Base-by-base conservation (phyloP, 2,797 vertebrate genomes). In the Microctenopoma steveboyesi region DNA sequence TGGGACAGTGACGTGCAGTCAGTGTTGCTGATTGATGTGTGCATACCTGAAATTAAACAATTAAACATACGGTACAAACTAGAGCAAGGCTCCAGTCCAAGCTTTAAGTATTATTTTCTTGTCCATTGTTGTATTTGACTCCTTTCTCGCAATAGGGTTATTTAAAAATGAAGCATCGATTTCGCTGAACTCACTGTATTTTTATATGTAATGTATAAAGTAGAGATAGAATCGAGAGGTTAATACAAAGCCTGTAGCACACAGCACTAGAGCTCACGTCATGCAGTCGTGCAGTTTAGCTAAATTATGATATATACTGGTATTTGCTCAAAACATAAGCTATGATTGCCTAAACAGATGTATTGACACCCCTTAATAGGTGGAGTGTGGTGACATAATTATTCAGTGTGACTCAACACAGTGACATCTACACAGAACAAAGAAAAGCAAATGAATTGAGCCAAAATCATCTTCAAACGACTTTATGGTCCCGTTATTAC, bases 131-230 rank as follows among this genome's bases (percentile, higher is more conserved):
- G 63, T 84, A 73, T 74, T 84, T 85, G 68, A 72, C 48, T 61
- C 71, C 65, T 69, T 72, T 72, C 57, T 65, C 42, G 64, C 69
- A 18, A 71, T 35, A 57, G 59, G 56, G 69, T 51, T 68, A 59
- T 76, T 72, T 56, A 61, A 72, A 75, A 55, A 18, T 18, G 18
- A 54, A 82, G 47, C 46, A 61, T 72, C 70, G n/a, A 55, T 79
- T 73, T 80, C 63, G 57, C 57, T 72, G 35, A 69, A 55, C 53
- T 62, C 35, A 18, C 53, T 70, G 76, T 85, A 85, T 86, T 87
- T 89, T 88, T 84, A 59, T 86, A 85, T 74, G 72, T 82, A 33
- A 81, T 42, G 35, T 53, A 45, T 46, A 56, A 42, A 76, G 58
- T 76, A 53, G 52, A 57, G 3, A 58, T 12, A 54, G 57, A 64